A percentile compares a stretch with the other conserved stretches of the same genome.
These are phyloP conservation scores for Camponotus pennsylvanicus DNA, from an alignment of 1,140 invertebrate species.

Conservation along the genomic window DNA sequence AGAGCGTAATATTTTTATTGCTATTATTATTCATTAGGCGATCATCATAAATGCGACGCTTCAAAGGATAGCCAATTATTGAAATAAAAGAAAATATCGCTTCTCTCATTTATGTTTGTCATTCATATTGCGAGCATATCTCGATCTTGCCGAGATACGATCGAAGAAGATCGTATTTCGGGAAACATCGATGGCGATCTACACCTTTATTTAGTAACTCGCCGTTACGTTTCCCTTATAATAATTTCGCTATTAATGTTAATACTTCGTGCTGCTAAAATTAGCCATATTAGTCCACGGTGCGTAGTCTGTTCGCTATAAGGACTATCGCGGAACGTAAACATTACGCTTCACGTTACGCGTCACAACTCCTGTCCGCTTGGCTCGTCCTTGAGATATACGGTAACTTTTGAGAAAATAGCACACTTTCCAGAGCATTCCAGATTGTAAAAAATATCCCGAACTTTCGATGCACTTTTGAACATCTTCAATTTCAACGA, in stretches of 20 bases:
- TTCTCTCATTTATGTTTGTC: conserved; percentile 39
- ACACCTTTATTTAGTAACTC: conserved; percentile 66
- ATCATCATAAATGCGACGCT: not conserved
- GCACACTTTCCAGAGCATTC: conserved; percentile 26
- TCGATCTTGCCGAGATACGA: conserved; percentile 35
- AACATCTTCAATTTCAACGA: conserved; percentile 13
- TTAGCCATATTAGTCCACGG: conserved; percentile 73
- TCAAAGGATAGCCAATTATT: conserved; percentile 29
- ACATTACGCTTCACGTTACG: conserved; percentile 40
- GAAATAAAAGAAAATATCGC: conserved; percentile 41
- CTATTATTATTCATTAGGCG: not conserved
- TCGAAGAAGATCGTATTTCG: conserved; percentile 54
- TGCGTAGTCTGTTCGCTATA: conserved; percentile 72
- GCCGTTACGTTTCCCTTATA: conserved; percentile 68
- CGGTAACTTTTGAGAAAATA: conserved; percentile 54
- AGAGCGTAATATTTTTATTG: conserved; percentile 21
- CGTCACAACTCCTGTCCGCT: conserved; percentile 53
- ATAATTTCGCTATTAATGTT: conserved; percentile 77
- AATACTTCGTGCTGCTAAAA: conserved; percentile 77
- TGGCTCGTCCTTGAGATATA: conserved; percentile 46
- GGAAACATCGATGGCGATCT: conserved; percentile 72
- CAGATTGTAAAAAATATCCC: conserved; percentile 16
- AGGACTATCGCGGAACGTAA: conserved; percentile 67
- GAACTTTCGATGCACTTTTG: not conserved
- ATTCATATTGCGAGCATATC: conserved; percentile 15